These are phyloP conservation scores for Cyanocitta stelleri DNA, from an alignment of 2,113 vertebrate species.

Conservation along the genomic window DNA sequence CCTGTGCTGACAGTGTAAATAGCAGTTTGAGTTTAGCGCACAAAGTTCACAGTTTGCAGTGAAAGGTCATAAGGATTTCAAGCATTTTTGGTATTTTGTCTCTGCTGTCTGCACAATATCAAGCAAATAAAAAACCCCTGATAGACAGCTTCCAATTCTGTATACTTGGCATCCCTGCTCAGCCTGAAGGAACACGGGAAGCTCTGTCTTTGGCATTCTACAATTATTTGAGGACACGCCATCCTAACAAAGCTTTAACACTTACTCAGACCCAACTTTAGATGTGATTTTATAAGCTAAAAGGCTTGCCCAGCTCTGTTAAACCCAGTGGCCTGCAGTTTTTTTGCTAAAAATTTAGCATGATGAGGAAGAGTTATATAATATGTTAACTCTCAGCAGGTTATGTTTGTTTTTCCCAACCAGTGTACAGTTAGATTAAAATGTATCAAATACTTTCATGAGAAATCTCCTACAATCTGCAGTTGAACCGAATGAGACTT, in stretches of 20 bases:
- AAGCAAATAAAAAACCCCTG: background rate
- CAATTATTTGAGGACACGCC: slow-evolving; percentile 15
- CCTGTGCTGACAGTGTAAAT: background rate
- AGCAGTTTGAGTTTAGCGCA: background rate
- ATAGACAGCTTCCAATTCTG: slow-evolving; percentile 43
- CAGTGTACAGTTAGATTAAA: background rate
- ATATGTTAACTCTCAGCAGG: background rate
- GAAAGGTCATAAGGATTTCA: slow-evolving; percentile 55
- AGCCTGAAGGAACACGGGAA: slow-evolving; percentile 39
- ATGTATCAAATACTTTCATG: background rate
- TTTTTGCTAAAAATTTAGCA: background rate
- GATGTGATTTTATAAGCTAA: background rate
- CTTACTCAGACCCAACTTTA: background rate
- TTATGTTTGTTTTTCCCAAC: background rate
- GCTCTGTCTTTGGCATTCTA: slow-evolving; percentile 15
- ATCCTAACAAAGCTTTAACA: slow-evolving; percentile 26
- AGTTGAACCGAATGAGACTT: background rate
- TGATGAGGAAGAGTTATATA: background rate
- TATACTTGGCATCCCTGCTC: slow-evolving; percentile 29
- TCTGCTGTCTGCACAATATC: slow-evolving; percentile 49
- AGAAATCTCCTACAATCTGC: background rate
- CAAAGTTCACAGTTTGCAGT: slow-evolving; percentile 59
- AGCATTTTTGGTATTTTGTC: slow-evolving; percentile 52
- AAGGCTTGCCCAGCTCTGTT: background rate
- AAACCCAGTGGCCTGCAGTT: background rate